Conservation (phyloP, 2,888 invertebrate species). For the Drosophila anceps region DNA sequence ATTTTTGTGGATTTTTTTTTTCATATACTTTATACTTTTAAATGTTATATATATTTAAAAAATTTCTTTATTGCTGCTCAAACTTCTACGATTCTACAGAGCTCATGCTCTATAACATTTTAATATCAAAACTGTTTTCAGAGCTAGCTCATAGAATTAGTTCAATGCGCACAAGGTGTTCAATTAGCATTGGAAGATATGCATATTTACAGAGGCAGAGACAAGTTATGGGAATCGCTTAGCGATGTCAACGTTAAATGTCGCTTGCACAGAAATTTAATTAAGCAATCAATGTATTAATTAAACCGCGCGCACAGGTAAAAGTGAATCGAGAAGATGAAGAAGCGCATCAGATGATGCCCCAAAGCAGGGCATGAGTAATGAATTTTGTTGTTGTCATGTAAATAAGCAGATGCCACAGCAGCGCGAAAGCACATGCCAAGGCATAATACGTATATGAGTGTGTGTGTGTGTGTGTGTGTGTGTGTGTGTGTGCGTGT, state of each 20-base stretch:
- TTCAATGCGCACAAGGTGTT: neutral
- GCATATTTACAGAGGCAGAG: neutral
- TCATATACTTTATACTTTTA: neutral
- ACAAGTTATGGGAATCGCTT: constrained; percentile 30
- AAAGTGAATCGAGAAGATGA: neutral
- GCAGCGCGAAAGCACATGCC: constrained; percentile 27
- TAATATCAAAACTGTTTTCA: neutral
- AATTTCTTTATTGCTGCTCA: too few relatives aligned
- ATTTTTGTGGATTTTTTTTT: neutral
- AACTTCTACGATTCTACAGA: neutral
- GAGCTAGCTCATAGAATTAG: neutral
- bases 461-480: constrained; percentile 6
- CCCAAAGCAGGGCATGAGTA: constrained; percentile 47
- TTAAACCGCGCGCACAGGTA: constrained; percentile 53
- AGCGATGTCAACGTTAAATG: constrained; percentile 43
- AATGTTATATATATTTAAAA: too few relatives aligned
- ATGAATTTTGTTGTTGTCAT: constrained; percentile 66
- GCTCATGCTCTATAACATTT: neutral
- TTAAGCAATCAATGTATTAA: constrained; percentile 73
- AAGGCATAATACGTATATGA: constrained; percentile 14
- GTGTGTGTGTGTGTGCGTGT: constrained; percentile 8
- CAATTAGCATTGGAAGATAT: neutral
- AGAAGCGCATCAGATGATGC: constrained; percentile 40
- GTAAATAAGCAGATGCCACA: constrained; percentile 60
- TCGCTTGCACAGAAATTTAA: constrained; percentile 57